Evolutionary conservation across 2,888 invertebrate genomes (phyloP).

Genomic region (Coelopa pilipes): DNA sequence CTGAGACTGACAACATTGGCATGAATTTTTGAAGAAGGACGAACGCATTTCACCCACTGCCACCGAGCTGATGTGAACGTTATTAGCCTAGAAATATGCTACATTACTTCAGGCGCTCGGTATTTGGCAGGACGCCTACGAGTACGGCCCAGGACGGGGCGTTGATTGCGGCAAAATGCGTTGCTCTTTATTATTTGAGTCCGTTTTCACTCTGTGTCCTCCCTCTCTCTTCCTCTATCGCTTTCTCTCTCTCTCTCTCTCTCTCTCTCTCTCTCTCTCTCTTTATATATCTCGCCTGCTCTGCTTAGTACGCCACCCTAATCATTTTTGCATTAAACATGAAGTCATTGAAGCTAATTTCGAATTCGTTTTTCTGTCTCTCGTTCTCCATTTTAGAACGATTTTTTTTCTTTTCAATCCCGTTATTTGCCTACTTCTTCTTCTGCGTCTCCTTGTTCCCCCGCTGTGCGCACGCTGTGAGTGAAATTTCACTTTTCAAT

Average conservation of each 20-base stretch:
- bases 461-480: neutral
- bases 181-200: neutral
- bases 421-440: no score
- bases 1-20: no score
- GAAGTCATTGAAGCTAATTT: conserved; percentile 22
- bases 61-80: neutral
- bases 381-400: neutral
- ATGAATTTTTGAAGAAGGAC: no score
- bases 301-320: no score
- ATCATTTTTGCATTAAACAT: conserved; percentile 14
- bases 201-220: neutral
- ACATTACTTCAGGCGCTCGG: neutral
- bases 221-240: neutral
- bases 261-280: no score
- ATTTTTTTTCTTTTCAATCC: neutral
- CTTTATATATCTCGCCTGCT: no score
- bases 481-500: conserved; percentile 24
- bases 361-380: neutral
- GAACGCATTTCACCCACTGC: no score
- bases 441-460: neutral
- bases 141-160: neutral
- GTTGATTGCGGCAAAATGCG: neutral
- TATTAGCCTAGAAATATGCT: conserved; percentile 16
- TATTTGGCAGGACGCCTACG: conserved; percentile 1
- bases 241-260: no score